Percentiles rank a stretch among this genome's conserved stretches.
Conservation (phyloP, 2,113 vertebrate species). For the Chaenocephalus aceratus region DNA sequence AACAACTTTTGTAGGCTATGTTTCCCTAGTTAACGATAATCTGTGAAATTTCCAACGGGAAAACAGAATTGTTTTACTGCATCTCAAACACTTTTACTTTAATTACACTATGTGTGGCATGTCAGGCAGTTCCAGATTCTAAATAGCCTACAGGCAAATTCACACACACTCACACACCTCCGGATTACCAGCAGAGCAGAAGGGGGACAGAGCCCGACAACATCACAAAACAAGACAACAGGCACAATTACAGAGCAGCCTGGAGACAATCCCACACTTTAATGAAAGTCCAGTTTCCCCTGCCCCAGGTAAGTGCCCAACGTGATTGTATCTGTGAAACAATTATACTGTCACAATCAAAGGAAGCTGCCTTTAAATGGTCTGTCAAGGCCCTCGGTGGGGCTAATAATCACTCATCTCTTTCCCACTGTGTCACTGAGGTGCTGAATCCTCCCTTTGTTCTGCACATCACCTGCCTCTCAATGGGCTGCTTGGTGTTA, state of each 20-base stretch:
- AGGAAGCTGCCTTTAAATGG: constrained; percentile 87
- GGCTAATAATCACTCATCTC: constrained; percentile 87
- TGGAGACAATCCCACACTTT: constrained; percentile 83
- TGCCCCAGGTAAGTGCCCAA: constrained; percentile 83
- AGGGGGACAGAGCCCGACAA: constrained; percentile 53
- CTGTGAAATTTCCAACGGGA: constrained; percentile 14
- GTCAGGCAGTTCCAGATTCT: constrained; percentile 18
- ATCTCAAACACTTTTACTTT: constrained; percentile 42
- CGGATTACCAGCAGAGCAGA: constrained; percentile 69
- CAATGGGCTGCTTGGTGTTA: constrained; percentile 86
- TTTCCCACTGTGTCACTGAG: constrained; percentile 85
- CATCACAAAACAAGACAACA: constrained; percentile 82
- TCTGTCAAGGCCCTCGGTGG: constrained; percentile 82
- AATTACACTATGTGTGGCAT: constrained; percentile 28
- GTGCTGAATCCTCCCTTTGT: constrained; percentile 87
- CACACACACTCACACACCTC: constrained; percentile 60
- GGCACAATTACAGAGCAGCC: constrained; percentile 82
- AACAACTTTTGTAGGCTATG: neutral
- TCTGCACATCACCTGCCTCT: constrained; percentile 87
- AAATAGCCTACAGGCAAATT: constrained; percentile 47
- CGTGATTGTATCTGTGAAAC: constrained; percentile 87
- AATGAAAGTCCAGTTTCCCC: constrained; percentile 89
- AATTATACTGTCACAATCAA: constrained; percentile 92
- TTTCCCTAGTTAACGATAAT: neutral
- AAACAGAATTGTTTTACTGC: constrained; percentile 7